These are phyloP conservation scores for Eudemis profundana DNA, from an alignment of 2,888 invertebrate genomes.

Conservation along the genomic window DNA sequence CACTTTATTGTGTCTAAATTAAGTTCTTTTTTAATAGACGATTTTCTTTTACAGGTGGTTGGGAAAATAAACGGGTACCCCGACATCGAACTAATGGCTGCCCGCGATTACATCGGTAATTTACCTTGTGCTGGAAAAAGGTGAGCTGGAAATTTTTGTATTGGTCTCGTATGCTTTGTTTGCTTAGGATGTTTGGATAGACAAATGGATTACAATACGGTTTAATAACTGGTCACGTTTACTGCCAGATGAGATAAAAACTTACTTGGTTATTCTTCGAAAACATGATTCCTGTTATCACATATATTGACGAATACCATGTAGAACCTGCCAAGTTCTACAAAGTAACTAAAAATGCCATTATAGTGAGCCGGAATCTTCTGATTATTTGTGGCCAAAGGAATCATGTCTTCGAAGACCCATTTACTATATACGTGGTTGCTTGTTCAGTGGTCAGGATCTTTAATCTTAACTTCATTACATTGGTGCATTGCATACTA, in stretches of 20 bases:
- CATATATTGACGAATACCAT: no score
- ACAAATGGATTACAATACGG: neutral
- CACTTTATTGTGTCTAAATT: neutral
- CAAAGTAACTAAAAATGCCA: no score
- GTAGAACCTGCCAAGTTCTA: no score
- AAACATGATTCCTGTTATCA: no score
- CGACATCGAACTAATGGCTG: constrained; percentile 64
- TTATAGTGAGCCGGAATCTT: no score
- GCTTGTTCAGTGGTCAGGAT: no score
- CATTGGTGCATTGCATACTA: no score
- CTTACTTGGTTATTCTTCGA: no score
- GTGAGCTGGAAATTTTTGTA: constrained; percentile 13
- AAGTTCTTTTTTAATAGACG: neutral
- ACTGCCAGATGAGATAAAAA: neutral
- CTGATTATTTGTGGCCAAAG: no score
- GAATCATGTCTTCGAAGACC: no score
- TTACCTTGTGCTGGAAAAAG: constrained; percentile 35
- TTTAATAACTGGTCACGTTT: neutral
- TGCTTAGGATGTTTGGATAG: neutral
- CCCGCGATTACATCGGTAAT: constrained; percentile 44
- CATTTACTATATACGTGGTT: no score
- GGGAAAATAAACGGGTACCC: constrained; percentile 56
- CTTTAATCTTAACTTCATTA: no score
- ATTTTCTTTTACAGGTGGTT: neutral
- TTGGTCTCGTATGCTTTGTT: constrained; percentile 20